Evolutionary conservation across 2,113 vertebrate genomes (phyloP).

Genomic region (Neoarius graeffei): DNA sequence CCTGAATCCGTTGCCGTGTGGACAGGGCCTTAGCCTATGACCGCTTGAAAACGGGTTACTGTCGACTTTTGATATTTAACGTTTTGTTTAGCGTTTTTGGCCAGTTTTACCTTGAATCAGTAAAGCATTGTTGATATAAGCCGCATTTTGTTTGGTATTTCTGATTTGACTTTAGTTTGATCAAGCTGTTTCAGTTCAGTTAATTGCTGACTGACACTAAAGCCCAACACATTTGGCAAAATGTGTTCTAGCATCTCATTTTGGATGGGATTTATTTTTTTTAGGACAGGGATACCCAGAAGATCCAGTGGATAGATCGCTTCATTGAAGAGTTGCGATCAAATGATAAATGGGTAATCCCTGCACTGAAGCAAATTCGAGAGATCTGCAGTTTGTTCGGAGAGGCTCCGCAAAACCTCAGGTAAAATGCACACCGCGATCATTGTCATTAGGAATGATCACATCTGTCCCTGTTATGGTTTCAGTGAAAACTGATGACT

Average conservation of each 20-base stretch:
- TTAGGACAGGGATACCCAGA: constrained; percentile 97
- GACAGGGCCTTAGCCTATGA: no score
- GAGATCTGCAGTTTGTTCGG: constrained; percentile 99
- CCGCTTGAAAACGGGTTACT: background rate
- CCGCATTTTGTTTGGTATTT: background rate
- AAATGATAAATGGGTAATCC: constrained; percentile 99
- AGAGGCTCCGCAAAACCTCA: constrained; percentile 98
- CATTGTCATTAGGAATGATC: background rate
- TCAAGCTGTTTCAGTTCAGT: background rate
- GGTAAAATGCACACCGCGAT: constrained; percentile 70
- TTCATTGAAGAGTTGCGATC: constrained; percentile 99
- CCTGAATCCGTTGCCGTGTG: no score
- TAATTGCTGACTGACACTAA: background rate
- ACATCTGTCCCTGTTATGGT: background rate
- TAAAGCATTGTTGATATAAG: background rate
- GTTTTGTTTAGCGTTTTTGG: background rate
- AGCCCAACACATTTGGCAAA: background rate
- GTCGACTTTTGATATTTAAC: background rate
- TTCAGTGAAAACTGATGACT: background rate
- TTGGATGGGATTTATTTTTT: constrained; percentile 34
- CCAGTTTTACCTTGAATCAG: background rate
- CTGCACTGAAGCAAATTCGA: constrained; percentile 97
- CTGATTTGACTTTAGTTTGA: background rate
- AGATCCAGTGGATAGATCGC: constrained; percentile 99
- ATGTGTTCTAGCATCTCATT: background rate